Evolutionary conservation across 1,140 invertebrate species (phyloP), one percentile per base, ranked within the genome.

Genomic region (Drosophila orosa): DNA sequence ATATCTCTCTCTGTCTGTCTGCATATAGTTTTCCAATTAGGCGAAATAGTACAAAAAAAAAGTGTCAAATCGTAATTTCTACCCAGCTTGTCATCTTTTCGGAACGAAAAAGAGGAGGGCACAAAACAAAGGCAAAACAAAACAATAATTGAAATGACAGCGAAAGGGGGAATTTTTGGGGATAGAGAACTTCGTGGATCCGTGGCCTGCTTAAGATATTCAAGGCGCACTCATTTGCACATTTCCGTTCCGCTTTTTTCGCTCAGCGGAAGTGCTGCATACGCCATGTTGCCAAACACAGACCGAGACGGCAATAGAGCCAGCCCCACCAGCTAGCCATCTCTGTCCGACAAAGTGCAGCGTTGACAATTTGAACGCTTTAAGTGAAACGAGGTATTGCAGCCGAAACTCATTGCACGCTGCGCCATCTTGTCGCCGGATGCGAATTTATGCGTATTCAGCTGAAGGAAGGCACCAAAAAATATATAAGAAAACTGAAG

Each of bases 401-500:
- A 52, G 42, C 29, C 52, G 52, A 44, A 44, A 59, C 54, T 48
- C 69, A 61, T 62, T 78, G 39, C 37, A 74, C 62, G 60, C 19
- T 71, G 68, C 81, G 74, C 78, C 82, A 85, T 74, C 78, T 86
- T 85, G 82, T 86, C 82, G 82, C 82, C 82, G 82, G 82, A 85
- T 85, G 82, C 73, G 82, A 85, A 85, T 85, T 85, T 85, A 85
- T 85, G 82, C 82, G 82, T 85, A 85, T 85, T 85, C 82, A 85
- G 82, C 82, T 78, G 37, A 68, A 65, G 60, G 39, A 58, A 60
- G 22, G 44, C 44, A 57, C 48, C 57, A 44, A 40, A 57, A 66
- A 33, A 37, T 27, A 48, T 29, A 47, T 13, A 61, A 24, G 22
- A 58, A 68, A 50, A 42, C 25, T 3, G 9, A 35, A 22, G 13